Evolutionary conservation across 92 coral and sea anemone genomes (phyloP), one percentile per base, ranked within the genome.

Genomic region (Epizoanthus fatuus): DNA sequence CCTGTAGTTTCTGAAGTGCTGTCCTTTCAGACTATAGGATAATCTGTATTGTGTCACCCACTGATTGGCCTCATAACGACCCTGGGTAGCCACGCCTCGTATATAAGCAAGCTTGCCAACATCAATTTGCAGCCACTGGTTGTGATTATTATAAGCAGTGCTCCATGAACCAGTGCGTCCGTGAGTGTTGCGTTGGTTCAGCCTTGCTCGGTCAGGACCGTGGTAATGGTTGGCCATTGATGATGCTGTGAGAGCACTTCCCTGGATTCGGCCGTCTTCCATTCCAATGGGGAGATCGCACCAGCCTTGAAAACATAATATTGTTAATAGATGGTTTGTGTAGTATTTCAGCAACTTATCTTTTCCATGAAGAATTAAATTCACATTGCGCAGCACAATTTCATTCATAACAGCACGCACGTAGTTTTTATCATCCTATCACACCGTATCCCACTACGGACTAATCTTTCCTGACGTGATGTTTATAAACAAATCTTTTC

Each of bases 91-190:
- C 13, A 77, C 57, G 47, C 82, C 82, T 20, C 82, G 82, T 62
- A 77, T 29, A 20, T 77, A 59, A 1, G 82, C 70, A 13, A 59
- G 44, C 9, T 16, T n/a, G 10, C 57, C 29, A n/a, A 77, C 56
- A 32, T 77, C 82, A 59, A 77, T 60, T n/a, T 77, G 82, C 17
- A 77, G 82, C 82, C 82, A 77, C 56, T 77, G 82, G 39, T 77
- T 60, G 70, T 60, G 70, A 15, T 77, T 60, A 12, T 77, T 77
- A 20, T 42, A 14, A 2, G 69, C 69, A 25, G 70, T 19, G 47
- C 82, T 19, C 82, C 82, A 77, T 3, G 69, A 68, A 9, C 82
- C 82, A 40, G 82, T 77, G 12, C 82, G 54, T n/a, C 82, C 82
- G 25, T 77, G 38, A 14, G 70, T 7, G 82, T 77, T 77, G 51